A percentile compares a stretch with the other conserved stretches of the same genome.
Conservation (phyloP, 1,140 invertebrate species). For the Phymorhynchus buccinoides region DNA sequence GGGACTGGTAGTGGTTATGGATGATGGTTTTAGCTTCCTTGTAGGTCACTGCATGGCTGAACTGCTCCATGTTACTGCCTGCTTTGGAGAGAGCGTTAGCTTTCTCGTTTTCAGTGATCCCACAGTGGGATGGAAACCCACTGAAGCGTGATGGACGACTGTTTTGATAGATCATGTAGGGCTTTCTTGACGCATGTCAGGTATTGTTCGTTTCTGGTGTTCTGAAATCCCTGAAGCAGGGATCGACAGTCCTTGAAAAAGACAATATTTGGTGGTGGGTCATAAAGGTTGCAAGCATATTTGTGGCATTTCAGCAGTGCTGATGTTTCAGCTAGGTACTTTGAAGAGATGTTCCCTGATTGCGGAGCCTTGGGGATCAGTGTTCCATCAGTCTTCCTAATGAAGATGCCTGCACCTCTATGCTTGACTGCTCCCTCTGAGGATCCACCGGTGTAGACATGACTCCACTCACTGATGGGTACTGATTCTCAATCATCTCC, state of each 20-base stretch:
- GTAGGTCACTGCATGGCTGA: conserved; percentile 11
- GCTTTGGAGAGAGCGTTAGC: background rate
- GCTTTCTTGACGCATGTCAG: background rate
- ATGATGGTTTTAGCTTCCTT: conserved; percentile 3
- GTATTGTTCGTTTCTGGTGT: background rate
- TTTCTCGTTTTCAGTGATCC: conserved; percentile 2
- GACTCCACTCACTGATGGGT: background rate
- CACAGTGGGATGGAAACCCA: background rate
- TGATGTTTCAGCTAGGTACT: conserved; percentile 4
- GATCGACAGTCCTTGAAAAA: conserved; percentile 9
- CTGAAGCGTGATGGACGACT: conserved; percentile 7
- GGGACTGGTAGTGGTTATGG: conserved; percentile 1
- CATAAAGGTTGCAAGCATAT: background rate
- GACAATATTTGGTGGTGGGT: background rate
- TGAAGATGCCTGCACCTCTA: conserved; percentile 21
- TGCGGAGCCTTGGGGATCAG: background rate
- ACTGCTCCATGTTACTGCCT: conserved; percentile 21
- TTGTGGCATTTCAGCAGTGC: background rate
- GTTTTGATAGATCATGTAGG: conserved; percentile 6
- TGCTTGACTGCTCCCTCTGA: background rate
- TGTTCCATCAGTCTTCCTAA: background rate
- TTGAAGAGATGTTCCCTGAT: background rate
- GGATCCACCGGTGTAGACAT: background rate
- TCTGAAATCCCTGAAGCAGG: conserved; percentile 10
- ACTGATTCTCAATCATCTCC: background rate